Evolutionary conservation across 1,140 invertebrate species (phyloP).

Genomic region (Lepidurus arcticus): DNA sequence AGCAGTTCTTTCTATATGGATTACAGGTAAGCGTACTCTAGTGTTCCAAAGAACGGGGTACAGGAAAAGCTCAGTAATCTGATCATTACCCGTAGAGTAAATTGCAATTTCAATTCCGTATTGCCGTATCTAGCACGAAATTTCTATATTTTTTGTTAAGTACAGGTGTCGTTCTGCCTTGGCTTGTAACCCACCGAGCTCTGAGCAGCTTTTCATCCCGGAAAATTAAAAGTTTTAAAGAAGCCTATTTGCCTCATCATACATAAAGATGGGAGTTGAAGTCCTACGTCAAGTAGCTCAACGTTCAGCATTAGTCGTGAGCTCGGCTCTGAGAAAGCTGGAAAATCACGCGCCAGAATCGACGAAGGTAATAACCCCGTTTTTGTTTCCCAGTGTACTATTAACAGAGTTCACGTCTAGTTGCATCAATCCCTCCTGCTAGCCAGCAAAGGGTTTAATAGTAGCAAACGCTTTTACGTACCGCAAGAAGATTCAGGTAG

Average conservation of each 20-base stretch:
- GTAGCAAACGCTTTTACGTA: neutral
- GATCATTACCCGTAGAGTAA: too few species aligned
- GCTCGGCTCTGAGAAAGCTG: neutral
- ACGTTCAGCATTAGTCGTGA: neutral
- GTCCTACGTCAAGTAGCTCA: neutral
- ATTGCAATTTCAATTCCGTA: neutral
- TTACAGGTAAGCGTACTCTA: neutral
- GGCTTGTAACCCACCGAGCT: neutral
- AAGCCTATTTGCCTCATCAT: neutral
- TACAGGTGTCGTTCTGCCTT: slow-evolving; percentile 8
- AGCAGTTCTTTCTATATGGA: neutral
- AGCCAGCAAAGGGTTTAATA: neutral
- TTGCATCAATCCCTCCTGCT: neutral
- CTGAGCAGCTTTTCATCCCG: neutral
- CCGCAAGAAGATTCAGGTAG: neutral
- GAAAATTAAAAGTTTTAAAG: neutral
- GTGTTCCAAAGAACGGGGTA: too few species aligned
- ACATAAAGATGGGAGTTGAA: neutral
- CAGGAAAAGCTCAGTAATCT: too few species aligned
- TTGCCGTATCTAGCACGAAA: neutral
- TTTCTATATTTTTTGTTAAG: neutral
- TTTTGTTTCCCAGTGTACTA: neutral
- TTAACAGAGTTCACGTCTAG: neutral
- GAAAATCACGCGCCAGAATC: neutral
- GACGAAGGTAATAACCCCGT: neutral